Percentiles rank a stretch among this genome's conserved stretches.
These are phyloP conservation scores for Drosophila lacteicornis DNA, from an alignment of 1,140 invertebrate species.

Conservation along the genomic window DNA sequence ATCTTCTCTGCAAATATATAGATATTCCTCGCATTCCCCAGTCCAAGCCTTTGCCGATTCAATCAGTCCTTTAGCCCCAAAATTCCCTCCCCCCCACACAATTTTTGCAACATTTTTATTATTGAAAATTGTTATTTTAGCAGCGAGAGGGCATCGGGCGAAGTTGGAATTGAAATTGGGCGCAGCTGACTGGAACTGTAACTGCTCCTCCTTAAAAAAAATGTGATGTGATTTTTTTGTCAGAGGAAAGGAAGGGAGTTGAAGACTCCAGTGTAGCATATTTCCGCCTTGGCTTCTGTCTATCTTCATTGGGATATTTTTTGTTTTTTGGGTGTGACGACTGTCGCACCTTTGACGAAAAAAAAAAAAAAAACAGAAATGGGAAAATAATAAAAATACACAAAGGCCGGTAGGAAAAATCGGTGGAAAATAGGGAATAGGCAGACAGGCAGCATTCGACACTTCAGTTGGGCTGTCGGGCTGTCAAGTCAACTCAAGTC, in stretches of 20 bases:
- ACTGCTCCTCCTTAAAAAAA: slow-evolving; percentile 34
- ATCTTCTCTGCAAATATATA: neutral
- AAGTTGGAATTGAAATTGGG: slow-evolving; percentile 56
- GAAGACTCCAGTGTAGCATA: slow-evolving; percentile 52
- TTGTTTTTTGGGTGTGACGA: slow-evolving; percentile 56
- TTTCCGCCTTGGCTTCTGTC: slow-evolving; percentile 57
- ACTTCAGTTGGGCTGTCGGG: slow-evolving; percentile 29
- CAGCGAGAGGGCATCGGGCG: neutral
- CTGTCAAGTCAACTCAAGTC: slow-evolving; percentile 9
- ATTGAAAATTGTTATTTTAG: slow-evolving; percentile 56
- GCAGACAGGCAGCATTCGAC: slow-evolving; percentile 26
- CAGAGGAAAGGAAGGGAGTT: neutral
- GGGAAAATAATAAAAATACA: slow-evolving; percentile 4
- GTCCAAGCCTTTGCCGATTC: slow-evolving; percentile 5
- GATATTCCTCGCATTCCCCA: neutral
- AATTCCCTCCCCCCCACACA: neutral
- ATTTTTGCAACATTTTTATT: slow-evolving; percentile 54
- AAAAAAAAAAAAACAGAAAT: neutral
- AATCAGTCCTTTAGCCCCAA: slow-evolving; percentile 3
- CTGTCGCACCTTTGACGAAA: slow-evolving; percentile 56
- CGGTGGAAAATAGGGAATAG: slow-evolving; percentile 8
- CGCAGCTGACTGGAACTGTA: slow-evolving; percentile 57
- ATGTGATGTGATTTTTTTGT: slow-evolving; percentile 11
- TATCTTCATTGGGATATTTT: slow-evolving; percentile 34
- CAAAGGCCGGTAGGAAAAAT: slow-evolving; percentile 10